A percentile compares a stretch with the other conserved stretches of the same genome.
Conservation (phyloP, 2,113 vertebrate genomes). For the Bombycilla garrulus region DNA sequence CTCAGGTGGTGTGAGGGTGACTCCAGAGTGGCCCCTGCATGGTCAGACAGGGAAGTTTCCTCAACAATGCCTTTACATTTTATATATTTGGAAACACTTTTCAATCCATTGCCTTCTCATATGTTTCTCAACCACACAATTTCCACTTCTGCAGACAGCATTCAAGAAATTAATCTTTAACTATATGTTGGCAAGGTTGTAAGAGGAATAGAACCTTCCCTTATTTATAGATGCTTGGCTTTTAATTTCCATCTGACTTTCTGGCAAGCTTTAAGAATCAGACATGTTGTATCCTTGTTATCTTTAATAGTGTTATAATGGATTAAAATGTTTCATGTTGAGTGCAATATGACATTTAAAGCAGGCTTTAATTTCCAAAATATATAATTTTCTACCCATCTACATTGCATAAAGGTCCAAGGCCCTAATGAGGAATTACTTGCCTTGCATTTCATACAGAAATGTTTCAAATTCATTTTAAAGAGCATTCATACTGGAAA, state of each 20-base stretch:
- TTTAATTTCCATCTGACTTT: slow-evolving; percentile 57
- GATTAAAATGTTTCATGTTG: slow-evolving; percentile 58
- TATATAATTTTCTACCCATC: slow-evolving; percentile 36
- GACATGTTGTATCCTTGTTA: slow-evolving; percentile 23
- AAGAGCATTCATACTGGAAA: background rate
- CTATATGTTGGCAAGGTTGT: background rate
- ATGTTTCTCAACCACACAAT: background rate
- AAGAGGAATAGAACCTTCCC: slow-evolving; percentile 28
- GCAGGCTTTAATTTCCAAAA: slow-evolving; percentile 51
- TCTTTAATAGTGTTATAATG: slow-evolving; percentile 59
- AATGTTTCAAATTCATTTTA: background rate
- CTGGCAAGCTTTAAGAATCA: slow-evolving; percentile 40
- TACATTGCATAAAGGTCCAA: background rate
- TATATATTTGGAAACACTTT: background rate
- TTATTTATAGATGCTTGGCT: slow-evolving; percentile 52
- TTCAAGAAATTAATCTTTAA: slow-evolving; percentile 42
- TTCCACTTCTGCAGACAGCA: background rate
- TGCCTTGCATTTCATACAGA: background rate
- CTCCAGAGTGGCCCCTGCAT: background rate
- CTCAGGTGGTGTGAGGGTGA: background rate
- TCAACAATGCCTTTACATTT: background rate
- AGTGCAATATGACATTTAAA: slow-evolving; percentile 47
- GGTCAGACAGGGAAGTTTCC: background rate
- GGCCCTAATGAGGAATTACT: slow-evolving; percentile 1
- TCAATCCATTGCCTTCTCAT: background rate